phyloP scores from a whole-genome alignment of 2,797 vertebrate species.

The Anniella stebbinsi region DNA sequence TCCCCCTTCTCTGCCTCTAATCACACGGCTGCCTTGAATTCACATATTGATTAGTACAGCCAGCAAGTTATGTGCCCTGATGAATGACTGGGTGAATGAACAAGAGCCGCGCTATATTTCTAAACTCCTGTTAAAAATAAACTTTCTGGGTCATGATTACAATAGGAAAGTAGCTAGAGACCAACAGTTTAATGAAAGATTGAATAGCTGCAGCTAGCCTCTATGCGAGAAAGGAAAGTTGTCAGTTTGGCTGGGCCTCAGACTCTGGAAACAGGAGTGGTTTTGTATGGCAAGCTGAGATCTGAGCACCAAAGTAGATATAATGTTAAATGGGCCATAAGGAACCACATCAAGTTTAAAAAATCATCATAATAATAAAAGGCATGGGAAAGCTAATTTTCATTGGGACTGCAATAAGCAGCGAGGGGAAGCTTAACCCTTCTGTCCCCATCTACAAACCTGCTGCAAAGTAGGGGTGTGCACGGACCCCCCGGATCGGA shows the following conservation, averaged over 20 bases:
- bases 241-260: not conserved
- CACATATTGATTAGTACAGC: slow-evolving; percentile 35
- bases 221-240: not conserved
- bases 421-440: too few species aligned
- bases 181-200: slow-evolving; percentile 6
- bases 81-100: slow-evolving; percentile 23
- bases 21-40: slow-evolving; percentile 36
- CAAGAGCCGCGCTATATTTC: slow-evolving; percentile 21
- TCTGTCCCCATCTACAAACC: too few species aligned
- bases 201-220: not conserved
- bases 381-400: too few species aligned
- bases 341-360: not conserved
- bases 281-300: not conserved
- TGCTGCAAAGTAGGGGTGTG: too few species aligned
- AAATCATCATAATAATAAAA: too few species aligned
- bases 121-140: slow-evolving; percentile 8
- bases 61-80: slow-evolving; percentile 12
- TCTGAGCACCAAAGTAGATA: not conserved
- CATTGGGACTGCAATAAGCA: too few species aligned
- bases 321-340: too few species aligned
- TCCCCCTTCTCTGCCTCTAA: slow-evolving; percentile 48
- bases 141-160: slow-evolving; percentile 9
- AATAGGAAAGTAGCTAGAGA: slow-evolving; percentile 17
- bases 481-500: too few species aligned
- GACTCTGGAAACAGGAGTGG: not conserved